Percentiles rank a stretch among this genome's conserved stretches.
phyloP scores from a whole-genome alignment of 2,888 invertebrate species.

The Pheosia tremula region DNA sequence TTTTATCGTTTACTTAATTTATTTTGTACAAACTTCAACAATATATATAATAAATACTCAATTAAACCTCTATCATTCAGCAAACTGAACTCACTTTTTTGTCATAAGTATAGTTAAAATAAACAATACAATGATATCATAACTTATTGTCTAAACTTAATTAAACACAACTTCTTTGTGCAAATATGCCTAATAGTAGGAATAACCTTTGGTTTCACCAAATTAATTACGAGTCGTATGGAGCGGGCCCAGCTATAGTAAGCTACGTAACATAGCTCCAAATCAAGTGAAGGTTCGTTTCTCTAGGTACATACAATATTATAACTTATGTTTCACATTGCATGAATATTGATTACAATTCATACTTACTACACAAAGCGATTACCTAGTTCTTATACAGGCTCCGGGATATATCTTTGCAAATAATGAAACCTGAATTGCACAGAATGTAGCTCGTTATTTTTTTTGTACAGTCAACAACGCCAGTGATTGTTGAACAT shows the following conservation, averaged over 20 bases:
- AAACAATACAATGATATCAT: constrained; percentile 81
- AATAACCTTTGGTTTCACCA: constrained; percentile 81
- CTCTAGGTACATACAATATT: background rate
- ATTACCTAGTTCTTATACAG: background rate
- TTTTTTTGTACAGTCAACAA: no score
- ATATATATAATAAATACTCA: constrained; percentile 85
- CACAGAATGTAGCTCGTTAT: no score
- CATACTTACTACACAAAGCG: constrained; percentile 1
- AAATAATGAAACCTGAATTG: background rate
- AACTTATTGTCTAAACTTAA: constrained; percentile 85
- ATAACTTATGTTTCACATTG: background rate
- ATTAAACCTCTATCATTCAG: constrained; percentile 85
- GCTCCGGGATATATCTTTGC: background rate
- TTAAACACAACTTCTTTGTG: constrained; percentile 85
- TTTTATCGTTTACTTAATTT: constrained; percentile 85
- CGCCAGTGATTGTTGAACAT: background rate
- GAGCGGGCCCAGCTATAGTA: background rate
- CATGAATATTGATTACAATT: background rate
- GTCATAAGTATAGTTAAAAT: constrained; percentile 81
- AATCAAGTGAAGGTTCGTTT: constrained; percentile 3
- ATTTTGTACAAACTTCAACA: constrained; percentile 86
- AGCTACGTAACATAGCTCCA: background rate
- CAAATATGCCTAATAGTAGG: constrained; percentile 84
- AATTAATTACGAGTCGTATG: constrained; percentile 46
- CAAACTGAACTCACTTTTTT: constrained; percentile 85